phyloP scores from a whole-genome alignment of 2,888 invertebrate genomes.

The Rhagonycha lutea region DNA sequence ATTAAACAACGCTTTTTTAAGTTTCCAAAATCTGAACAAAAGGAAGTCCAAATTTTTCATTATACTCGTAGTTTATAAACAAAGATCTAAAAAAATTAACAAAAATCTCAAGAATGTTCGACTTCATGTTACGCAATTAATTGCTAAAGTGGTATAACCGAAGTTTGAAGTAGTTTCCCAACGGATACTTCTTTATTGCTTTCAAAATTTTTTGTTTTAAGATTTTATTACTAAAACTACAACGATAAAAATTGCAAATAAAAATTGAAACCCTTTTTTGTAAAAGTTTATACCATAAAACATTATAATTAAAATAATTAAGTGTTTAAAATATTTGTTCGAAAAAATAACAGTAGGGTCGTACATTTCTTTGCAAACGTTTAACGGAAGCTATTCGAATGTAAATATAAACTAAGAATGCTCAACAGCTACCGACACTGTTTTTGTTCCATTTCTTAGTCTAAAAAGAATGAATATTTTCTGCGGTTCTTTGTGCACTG shows the following conservation, averaged over 20 bases:
- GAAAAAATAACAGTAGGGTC: constrained; percentile 9
- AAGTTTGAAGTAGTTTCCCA: constrained; percentile 16
- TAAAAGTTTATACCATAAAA: not conserved
- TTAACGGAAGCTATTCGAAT: constrained; percentile 36
- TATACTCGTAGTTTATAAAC: not conserved
- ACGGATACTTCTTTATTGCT: constrained; percentile 26
- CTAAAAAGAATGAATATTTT: constrained; percentile 29
- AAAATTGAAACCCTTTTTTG: not conserved
- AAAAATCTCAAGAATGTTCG: constrained; percentile 11
- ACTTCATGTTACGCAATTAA: constrained; percentile 29
- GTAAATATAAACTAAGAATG: constrained; percentile 31
- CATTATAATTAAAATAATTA: not conserved
- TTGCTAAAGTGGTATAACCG: constrained; percentile 24
- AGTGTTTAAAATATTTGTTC: constrained; percentile 14
- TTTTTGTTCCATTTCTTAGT: constrained; percentile 33
- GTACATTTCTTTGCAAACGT: constrained; percentile 31
- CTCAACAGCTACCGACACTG: constrained; percentile 22
- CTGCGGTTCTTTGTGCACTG: constrained; percentile 25
- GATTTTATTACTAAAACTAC: not conserved
- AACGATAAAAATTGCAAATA: not conserved
- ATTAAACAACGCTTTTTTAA: too few species aligned
- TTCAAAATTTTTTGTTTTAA: constrained; percentile 3
- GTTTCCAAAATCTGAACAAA: too few species aligned
- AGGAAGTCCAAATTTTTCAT: not conserved
- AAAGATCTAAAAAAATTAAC: not conserved